phyloP scores from a whole-genome alignment of 2,113 vertebrate species.

The Rousettus leschenaultii region DNA sequence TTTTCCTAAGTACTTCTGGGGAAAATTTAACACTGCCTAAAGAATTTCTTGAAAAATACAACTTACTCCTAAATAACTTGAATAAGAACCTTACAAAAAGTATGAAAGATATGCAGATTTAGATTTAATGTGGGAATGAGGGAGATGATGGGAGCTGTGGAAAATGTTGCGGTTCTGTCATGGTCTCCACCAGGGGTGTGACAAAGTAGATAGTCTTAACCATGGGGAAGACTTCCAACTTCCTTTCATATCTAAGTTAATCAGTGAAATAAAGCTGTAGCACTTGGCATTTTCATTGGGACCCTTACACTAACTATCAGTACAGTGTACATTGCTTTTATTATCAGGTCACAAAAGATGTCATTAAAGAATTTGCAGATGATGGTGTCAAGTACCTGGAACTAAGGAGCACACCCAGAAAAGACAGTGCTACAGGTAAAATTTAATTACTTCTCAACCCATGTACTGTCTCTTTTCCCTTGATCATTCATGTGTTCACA shows the following conservation, averaged over 20 bases:
- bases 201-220: neutral
- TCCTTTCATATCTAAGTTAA: neutral
- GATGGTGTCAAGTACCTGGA: slow-evolving; percentile 98
- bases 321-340: neutral
- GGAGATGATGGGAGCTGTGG: neutral
- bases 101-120: neutral
- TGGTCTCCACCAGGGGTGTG: neutral
- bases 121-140: neutral
- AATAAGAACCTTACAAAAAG: slow-evolving; percentile 8
- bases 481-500: neutral
- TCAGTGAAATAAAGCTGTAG: neutral
- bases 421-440: slow-evolving; percentile 84
- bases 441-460: slow-evolving; percentile 5
- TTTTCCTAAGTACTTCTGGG: neutral
- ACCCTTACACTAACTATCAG: neutral
- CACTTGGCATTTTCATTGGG: neutral
- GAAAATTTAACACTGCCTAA: neutral
- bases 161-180: neutral
- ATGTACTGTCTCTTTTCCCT: neutral
- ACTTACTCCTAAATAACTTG: neutral
- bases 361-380: slow-evolving; percentile 95
- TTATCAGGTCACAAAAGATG: slow-evolving; percentile 92
- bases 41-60: slow-evolving; percentile 15
- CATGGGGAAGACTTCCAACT: neutral
- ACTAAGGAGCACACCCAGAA: slow-evolving; percentile 94